phyloP scores from a whole-genome alignment of 2,113 vertebrate genomes.

The Leptobrachium ailaonicum region DNA sequence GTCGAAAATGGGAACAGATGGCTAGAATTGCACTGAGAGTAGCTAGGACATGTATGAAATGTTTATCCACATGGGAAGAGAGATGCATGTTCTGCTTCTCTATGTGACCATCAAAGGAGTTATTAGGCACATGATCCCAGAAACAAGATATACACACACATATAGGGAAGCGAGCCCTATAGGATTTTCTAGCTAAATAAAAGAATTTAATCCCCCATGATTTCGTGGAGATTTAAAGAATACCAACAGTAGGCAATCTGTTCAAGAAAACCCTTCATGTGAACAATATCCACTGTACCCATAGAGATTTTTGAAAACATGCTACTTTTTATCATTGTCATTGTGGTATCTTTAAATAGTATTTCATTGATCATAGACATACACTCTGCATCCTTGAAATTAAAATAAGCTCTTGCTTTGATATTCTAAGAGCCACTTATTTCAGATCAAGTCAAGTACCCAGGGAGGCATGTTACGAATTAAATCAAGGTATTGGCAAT shows the following conservation, averaged over 20 bases:
- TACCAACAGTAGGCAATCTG: too few species aligned
- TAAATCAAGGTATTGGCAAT: conserved; percentile 19
- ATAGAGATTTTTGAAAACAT: too few species aligned
- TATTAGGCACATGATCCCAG: too few species aligned
- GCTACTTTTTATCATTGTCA: conserved; percentile 1
- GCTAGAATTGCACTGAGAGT: not conserved
- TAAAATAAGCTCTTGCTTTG: conserved; percentile 14
- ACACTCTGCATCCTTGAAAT: not conserved
- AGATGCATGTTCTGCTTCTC: not conserved
- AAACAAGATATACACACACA: too few species aligned
- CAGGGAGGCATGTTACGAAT: not conserved
- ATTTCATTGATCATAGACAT: conserved; percentile 13
- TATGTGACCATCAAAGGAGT: too few species aligned
- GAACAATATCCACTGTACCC: too few species aligned
- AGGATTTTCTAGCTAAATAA: too few species aligned
- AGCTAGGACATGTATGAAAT: not conserved
- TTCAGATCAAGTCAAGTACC: not conserved
- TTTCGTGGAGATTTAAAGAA: too few species aligned
- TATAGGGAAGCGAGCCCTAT: too few species aligned
- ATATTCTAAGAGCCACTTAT: conserved; percentile 14
- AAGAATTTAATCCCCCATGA: too few species aligned
- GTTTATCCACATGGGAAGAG: not conserved
- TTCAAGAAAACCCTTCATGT: too few species aligned
- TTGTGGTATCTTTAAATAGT: not conserved
- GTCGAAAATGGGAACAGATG: not conserved